Conservation (phyloP, 2,113 vertebrate species). For the Burhinus oedicnemus region DNA sequence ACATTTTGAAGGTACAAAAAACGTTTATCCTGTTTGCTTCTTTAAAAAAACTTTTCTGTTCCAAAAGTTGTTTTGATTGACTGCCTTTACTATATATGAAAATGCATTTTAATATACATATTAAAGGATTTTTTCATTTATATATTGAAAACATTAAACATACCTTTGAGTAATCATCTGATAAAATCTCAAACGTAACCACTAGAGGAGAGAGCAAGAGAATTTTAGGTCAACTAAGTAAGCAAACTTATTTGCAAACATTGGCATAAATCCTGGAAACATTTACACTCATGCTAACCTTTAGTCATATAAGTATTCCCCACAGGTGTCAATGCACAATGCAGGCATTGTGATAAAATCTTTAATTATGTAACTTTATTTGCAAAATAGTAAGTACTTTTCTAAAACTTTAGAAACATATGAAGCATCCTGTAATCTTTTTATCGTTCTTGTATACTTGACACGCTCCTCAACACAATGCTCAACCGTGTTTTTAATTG, state of each 20-base stretch:
- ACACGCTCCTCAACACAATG: neutral
- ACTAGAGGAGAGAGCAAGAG: slow-evolving; percentile 78
- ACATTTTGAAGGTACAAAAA: neutral
- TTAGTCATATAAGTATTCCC: slow-evolving; percentile 61
- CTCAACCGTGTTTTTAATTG: neutral
- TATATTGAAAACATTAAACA: slow-evolving; percentile 30
- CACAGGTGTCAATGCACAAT: neutral
- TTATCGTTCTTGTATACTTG: neutral
- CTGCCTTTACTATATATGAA: slow-evolving; percentile 26
- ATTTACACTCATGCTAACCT: slow-evolving; percentile 11
- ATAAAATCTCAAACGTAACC: slow-evolving; percentile 94
- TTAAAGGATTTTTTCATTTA: neutral
- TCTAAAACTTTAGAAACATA: neutral
- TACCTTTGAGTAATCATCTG: slow-evolving; percentile 99
- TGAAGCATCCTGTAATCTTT: neutral
- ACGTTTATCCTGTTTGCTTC: neutral
- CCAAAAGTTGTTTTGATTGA: neutral
- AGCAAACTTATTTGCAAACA: slow-evolving; percentile 26
- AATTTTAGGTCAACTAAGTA: slow-evolving; percentile 32
- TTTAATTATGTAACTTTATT: slow-evolving; percentile 24
- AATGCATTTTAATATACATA: slow-evolving; percentile 38
- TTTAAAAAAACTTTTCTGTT: neutral
- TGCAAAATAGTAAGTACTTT: neutral
- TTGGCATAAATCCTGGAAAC: neutral
- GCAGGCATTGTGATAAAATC: slow-evolving; percentile 3